phyloP scores from a whole-genome alignment of 2,888 invertebrate genomes.

The Hanleya hanleyi region DNA sequence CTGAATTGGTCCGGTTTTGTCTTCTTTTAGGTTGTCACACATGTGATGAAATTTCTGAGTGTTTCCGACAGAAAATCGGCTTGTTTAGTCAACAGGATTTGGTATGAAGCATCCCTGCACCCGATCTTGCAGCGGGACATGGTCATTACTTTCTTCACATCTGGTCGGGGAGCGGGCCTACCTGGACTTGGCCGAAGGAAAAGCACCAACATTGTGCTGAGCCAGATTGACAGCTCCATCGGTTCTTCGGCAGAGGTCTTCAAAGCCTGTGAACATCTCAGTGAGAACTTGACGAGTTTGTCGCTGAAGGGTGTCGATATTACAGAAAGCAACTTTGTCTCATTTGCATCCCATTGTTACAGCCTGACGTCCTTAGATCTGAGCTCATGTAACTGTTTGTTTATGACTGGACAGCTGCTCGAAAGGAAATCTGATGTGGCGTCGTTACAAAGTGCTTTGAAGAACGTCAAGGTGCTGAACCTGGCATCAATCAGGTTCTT shows the following conservation, averaged over 20 bases:
- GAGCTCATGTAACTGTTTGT: conserved; percentile 81
- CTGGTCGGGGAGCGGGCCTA: conserved; percentile 31
- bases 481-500: conserved; percentile 82
- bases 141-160: conserved; percentile 73
- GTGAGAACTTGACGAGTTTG: conserved; percentile 54
- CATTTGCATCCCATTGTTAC: conserved; percentile 58
- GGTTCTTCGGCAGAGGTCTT: conserved; percentile 47
- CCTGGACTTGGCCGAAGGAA: conserved; percentile 42
- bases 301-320: conserved; percentile 66
- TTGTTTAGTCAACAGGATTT: conserved; percentile 79
- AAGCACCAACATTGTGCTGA: conserved; percentile 59
- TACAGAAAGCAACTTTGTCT: conserved; percentile 61
- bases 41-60: conserved; percentile 66
- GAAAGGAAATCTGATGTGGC: conserved; percentile 77
- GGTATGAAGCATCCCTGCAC: conserved; percentile 82
- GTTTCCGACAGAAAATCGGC: conserved; percentile 81
- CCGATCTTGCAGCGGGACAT: conserved; percentile 77
- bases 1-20: no score
- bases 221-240: conserved; percentile 58
- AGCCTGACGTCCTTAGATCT: conserved; percentile 79
- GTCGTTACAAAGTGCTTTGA: conserved; percentile 41
- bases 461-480: conserved; percentile 78
- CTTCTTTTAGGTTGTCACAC: conserved; percentile 63
- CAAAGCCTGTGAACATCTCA: conserved; percentile 55
- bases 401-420: conserved; percentile 83